Conservation (phyloP, 2,113 vertebrate genomes). For the Embiotoca jacksoni region DNA sequence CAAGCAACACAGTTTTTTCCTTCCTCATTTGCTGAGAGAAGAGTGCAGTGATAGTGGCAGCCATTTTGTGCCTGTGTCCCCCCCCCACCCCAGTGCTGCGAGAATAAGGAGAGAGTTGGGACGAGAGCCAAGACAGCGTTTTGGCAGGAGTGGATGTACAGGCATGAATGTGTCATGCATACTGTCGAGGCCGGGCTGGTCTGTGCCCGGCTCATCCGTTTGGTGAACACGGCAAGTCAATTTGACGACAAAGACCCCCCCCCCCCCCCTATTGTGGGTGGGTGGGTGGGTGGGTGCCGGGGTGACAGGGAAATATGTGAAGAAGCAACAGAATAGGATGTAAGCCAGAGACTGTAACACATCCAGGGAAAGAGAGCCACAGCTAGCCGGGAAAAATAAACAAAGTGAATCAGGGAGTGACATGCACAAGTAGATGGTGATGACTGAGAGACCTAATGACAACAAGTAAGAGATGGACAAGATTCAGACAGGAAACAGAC, state of each 20-base stretch:
- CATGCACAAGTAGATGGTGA: conserved; percentile 5
- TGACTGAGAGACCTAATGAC: conserved; percentile 19
- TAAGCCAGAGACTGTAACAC: conserved; percentile 17
- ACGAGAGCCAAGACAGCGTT: conserved; percentile 62
- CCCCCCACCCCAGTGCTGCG: conserved; percentile 38
- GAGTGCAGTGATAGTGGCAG: conserved; percentile 45
- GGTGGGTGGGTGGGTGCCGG: conserved; percentile 1
- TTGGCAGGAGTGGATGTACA: conserved; percentile 65
- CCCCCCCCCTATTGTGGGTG: conserved; percentile 13
- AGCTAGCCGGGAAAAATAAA: conserved; percentile 24
- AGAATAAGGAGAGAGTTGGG: conserved; percentile 65
- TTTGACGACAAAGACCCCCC: conserved; percentile 66
- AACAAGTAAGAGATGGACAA: background rate
- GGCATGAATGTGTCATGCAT: conserved; percentile 73
- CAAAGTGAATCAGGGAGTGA: conserved; percentile 38
- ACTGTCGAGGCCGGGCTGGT: conserved; percentile 45
- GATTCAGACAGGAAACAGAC: background rate
- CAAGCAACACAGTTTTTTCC: conserved; percentile 5
- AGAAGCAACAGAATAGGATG: conserved; percentile 29
- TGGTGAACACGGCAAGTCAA: conserved; percentile 69
- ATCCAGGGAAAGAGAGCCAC: conserved; percentile 19
- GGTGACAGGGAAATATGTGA: conserved; percentile 19
- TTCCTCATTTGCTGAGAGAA: conserved; percentile 23
- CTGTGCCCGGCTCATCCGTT: conserved; percentile 59
- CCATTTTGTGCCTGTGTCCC: conserved; percentile 74